Evolutionary conservation across 2,888 invertebrate species (phyloP).

Genomic region (Papilio gigon): DNA sequence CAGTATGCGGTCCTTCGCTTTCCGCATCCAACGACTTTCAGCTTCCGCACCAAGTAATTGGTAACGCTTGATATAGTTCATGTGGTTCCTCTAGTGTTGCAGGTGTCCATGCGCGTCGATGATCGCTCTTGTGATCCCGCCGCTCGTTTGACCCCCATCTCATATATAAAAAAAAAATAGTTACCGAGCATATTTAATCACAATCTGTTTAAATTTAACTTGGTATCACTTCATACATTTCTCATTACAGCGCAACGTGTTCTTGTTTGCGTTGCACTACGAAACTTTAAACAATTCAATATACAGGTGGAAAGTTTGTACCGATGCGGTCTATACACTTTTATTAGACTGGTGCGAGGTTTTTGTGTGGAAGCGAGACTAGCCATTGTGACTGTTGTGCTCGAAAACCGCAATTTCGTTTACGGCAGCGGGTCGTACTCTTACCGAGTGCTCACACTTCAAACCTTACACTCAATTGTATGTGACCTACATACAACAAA

Average conservation of each 20-base stretch:
- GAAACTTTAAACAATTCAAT: conserved; percentile 13
- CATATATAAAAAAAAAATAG: background rate
- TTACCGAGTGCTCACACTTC: conserved; percentile 30
- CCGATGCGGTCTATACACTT: conserved; percentile 23
- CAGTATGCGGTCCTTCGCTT: too few species aligned
- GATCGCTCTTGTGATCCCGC: too few species aligned
- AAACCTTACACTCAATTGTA: conserved; percentile 34
- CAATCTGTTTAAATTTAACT: background rate
- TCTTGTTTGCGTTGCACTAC: background rate
- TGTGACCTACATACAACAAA: conserved; percentile 25
- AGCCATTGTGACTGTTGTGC: conserved; percentile 34
- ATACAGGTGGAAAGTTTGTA: conserved; percentile 19
- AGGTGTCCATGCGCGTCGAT: too few species aligned
- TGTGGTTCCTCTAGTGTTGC: too few species aligned
- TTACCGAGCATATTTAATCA: background rate
- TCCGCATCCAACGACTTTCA: too few species aligned
- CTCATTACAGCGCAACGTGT: conserved; percentile 2
- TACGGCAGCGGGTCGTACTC: conserved; percentile 25
- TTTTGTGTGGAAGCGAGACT: conserved; percentile 19
- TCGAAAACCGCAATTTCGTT: conserved; percentile 38
- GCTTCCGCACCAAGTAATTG: too few species aligned
- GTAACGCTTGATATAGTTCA: too few species aligned
- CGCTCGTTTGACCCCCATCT: too few species aligned
- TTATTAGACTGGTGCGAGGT: conserved; percentile 29
- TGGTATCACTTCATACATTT: conserved; percentile 6